phyloP scores from a whole-genome alignment of 2,888 invertebrate genomes.

The Drosophila percnosoma region DNA sequence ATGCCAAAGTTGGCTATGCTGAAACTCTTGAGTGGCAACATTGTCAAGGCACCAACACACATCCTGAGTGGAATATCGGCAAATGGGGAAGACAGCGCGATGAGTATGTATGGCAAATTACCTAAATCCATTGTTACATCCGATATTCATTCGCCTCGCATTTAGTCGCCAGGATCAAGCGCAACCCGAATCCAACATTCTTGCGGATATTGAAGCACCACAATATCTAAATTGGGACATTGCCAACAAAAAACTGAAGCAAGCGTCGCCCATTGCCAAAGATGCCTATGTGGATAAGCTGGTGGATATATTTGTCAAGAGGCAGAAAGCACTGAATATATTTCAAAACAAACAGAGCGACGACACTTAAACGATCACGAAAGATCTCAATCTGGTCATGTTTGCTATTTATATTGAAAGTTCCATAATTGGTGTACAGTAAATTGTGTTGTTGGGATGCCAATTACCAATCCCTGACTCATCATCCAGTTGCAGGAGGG shows the following conservation, averaged over 20 bases:
- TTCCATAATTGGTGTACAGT: constrained; percentile 18
- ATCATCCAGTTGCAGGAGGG: constrained; percentile 10
- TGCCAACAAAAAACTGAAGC: constrained; percentile 27
- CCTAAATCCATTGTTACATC: constrained; percentile 29
- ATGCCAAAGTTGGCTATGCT: constrained; percentile 8
- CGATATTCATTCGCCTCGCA: constrained; percentile 16
- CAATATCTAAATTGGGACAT: constrained; percentile 65
- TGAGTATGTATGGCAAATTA: constrained; percentile 33
- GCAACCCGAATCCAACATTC: constrained; percentile 2
- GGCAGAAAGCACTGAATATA: constrained; percentile 20
- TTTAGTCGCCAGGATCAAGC: constrained; percentile 35
- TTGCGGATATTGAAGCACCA: constrained; percentile 42
- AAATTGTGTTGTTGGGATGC: constrained; percentile 15
- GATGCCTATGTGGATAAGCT: constrained; percentile 57
- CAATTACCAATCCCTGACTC: constrained; percentile 33
- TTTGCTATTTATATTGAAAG: neutral
- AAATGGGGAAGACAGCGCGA: neutral
- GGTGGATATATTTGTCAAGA: constrained; percentile 43
- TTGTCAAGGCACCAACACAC: neutral
- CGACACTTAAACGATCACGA: neutral
- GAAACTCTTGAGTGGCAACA: constrained; percentile 1
- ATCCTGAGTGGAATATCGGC: neutral
- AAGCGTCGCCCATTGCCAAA: constrained; percentile 33
- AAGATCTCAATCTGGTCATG: neutral
- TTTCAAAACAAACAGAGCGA: neutral